Evolutionary conservation across 2,797 vertebrate species (phyloP), one percentile per base, ranked within the genome.

Genomic region (Pseudochromis fuscus): DNA sequence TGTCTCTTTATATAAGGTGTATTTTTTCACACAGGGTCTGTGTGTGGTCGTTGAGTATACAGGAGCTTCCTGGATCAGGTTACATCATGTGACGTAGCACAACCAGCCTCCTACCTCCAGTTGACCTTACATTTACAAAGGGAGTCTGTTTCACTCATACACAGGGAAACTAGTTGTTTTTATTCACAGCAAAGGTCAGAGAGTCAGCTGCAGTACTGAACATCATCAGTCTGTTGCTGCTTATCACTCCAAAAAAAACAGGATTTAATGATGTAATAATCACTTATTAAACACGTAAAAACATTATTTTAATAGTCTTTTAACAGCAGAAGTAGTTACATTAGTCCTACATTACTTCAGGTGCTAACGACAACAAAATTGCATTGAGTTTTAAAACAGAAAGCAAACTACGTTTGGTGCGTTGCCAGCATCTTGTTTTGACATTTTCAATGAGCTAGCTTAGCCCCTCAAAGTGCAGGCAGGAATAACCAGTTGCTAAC

Each of bases 81-180:
- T 83, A 74, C 62, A 72, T 82, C 77, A 84, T 67, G 61, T 81
- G 72, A 79, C 60, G 60, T 69, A 59, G 68, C 60, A 60, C 55
- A 67, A 50, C 16, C 52, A 57, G 76, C 48, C 27, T 55, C 58
- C 69, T 69, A 75, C 74, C 72, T 84, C 44, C 53, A 50, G 55
- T 59, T 83, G 75, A 85, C 85, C 78, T 86, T 63, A 75, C 23
- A 46, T 67, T 75, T 50, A 77, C 66, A 76, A 78, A 79, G 66
- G 31, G 33, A 70, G 55, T 46, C 61, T 75, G 63, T 66, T 68
- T 72, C 30, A 21, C 38, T 65, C 57, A 49, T 53, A 37, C 33
- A 69, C 45, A 63, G 25, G n/a, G 15, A 72, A 77, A 31, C 21
- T 45, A 61, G 42, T 69, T 76, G 28, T 64, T 71, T 72, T 75